phyloP scores from a whole-genome alignment of 2,888 invertebrate species.

The Heliothis peltigera region DNA sequence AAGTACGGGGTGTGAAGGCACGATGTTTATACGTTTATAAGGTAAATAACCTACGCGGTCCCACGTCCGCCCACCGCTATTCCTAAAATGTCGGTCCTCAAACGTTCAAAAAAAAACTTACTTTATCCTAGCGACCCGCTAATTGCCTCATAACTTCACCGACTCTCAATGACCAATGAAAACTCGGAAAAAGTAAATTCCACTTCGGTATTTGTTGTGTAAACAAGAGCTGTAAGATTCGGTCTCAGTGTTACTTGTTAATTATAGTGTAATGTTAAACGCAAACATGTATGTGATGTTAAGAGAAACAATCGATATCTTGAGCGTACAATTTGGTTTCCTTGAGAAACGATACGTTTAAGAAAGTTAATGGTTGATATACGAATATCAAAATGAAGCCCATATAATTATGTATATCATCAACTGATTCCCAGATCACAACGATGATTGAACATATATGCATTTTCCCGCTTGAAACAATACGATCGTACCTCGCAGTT shows the following conservation, averaged over 20 bases:
- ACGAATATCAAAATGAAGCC: background rate
- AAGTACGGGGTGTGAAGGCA: constrained; percentile 50
- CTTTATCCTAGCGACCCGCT: constrained; percentile 64
- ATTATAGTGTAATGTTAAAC: constrained; percentile 45
- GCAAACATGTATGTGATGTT: constrained; percentile 24
- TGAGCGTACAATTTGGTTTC: constrained; percentile 18
- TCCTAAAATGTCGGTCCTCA: constrained; percentile 58
- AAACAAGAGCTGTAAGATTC: constrained; percentile 52
- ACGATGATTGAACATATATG: background rate
- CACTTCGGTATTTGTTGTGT: constrained; percentile 49
- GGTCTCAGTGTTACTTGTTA: constrained; percentile 42
- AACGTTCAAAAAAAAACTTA: constrained; percentile 63
- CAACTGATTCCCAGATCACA: background rate
- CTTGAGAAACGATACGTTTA: background rate
- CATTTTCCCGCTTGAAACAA: constrained; percentile 57
- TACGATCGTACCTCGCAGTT: constrained; percentile 60
- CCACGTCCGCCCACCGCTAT: constrained; percentile 44
- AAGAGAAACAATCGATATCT: constrained; percentile 19
- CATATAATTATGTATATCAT: background rate
- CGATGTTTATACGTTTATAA: constrained; percentile 56
- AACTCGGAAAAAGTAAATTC: constrained; percentile 56
- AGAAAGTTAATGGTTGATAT: background rate
- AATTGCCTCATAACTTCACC: constrained; percentile 73
- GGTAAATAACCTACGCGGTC: constrained; percentile 54
- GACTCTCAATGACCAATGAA: constrained; percentile 58